These are phyloP conservation scores for Benthosema pterotum DNA, from an alignment of 2,797 vertebrate genomes.

Conservation along the genomic window DNA sequence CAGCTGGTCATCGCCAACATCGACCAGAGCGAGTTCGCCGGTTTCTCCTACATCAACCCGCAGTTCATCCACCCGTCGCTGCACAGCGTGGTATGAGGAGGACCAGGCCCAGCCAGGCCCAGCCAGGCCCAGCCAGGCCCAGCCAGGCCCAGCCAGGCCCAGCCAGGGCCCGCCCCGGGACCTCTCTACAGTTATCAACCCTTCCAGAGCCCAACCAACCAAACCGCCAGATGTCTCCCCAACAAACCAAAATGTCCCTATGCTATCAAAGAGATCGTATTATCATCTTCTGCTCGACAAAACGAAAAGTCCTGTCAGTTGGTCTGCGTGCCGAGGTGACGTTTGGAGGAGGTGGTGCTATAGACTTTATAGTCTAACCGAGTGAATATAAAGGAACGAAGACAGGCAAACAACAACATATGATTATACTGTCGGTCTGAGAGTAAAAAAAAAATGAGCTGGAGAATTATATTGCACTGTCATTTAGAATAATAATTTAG, in stretches of 20 bases:
- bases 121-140: too few species aligned
- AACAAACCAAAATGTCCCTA: background rate
- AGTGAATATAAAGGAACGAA: too few species aligned
- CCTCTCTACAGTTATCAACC: slow-evolving; percentile 28
- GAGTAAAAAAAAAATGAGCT: too few species aligned
- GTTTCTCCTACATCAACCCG: slow-evolving; percentile 94
- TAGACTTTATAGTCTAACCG: too few species aligned
- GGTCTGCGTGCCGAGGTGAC: slow-evolving; percentile 36
- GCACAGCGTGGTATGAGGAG: slow-evolving; percentile 88
- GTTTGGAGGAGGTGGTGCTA: slow-evolving; percentile 16
- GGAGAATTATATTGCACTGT: too few species aligned
- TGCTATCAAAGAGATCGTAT: slow-evolving; percentile 35
- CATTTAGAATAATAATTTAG: background rate
- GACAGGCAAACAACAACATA: too few species aligned
- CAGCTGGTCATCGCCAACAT: slow-evolving; percentile 98
- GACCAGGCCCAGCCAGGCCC: too few species aligned
- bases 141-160: too few species aligned
- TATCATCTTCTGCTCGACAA: slow-evolving; percentile 32
- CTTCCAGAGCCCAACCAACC: slow-evolving; percentile 36
- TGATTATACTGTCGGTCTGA: too few species aligned
- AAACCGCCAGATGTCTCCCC: slow-evolving; percentile 18
- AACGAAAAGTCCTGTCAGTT: slow-evolving; percentile 37
- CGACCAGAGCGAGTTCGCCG: slow-evolving; percentile 96
- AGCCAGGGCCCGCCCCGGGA: too few species aligned
- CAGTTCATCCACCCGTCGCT: slow-evolving; percentile 89